Percentiles rank a stretch among this genome's conserved stretches.
These are phyloP conservation scores for Setophaga kirtlandii DNA, from an alignment of 2,113 vertebrate genomes.

Conservation along the genomic window DNA sequence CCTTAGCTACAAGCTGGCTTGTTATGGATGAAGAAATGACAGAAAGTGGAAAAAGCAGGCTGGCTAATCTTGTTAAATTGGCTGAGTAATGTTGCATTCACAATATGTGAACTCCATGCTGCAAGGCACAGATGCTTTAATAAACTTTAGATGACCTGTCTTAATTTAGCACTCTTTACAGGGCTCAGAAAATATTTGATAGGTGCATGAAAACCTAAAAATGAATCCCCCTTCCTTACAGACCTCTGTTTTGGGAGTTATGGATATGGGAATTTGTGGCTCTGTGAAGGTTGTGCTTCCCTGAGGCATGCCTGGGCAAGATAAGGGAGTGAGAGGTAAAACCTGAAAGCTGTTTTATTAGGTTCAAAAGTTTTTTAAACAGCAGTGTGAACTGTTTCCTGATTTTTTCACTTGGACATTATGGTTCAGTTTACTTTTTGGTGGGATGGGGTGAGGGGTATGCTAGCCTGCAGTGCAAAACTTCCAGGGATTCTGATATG, in stretches of 20 bases:
- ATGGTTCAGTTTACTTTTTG: background rate
- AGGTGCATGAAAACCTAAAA: background rate
- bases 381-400: background rate
- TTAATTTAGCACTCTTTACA: background rate
- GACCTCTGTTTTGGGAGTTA: background rate
- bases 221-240: background rate
- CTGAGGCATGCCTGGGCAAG: background rate
- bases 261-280: background rate
- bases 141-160: constrained; percentile 31
- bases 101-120: background rate
- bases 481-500: background rate
- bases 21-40: constrained; percentile 45
- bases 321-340: background rate
- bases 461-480: background rate
- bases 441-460: accelerated
- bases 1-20: constrained; percentile 43
- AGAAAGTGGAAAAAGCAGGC: constrained; percentile 36
- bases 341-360: background rate
- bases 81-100: constrained; percentile 51
- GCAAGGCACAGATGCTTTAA: constrained; percentile 26
- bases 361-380: background rate
- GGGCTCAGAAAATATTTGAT: background rate
- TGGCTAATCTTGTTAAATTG: constrained; percentile 62
- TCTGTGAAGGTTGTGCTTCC: accelerated
- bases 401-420: background rate